phyloP scores from a whole-genome alignment of 2,797 vertebrate species.

The Cephalopachus bancanus region DNA sequence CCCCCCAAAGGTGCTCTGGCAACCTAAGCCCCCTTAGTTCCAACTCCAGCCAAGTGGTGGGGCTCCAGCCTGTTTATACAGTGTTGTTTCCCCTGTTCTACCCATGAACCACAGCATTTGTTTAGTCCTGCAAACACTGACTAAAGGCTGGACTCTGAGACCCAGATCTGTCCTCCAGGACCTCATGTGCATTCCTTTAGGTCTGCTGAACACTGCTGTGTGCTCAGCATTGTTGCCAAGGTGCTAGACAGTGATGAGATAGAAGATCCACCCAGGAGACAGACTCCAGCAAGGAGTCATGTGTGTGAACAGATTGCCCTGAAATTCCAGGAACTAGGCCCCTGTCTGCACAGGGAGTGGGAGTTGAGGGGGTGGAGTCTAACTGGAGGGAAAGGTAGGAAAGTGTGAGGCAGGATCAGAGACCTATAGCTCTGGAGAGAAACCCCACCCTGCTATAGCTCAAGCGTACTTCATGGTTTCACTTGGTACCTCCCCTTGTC shows the following conservation, averaged over 20 bases:
- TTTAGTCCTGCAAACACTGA: not conserved
- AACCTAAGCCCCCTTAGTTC: not conserved
- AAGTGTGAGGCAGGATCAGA: not conserved
- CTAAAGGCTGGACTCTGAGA: not conserved
- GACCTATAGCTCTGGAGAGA: not conserved
- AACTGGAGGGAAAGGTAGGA: not conserved
- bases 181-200: not conserved
- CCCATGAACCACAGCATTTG: not conserved
- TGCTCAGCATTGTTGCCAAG: not conserved
- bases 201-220: not conserved
- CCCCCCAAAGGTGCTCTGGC: not conserved
- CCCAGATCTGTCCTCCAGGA: not conserved
- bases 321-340: not conserved
- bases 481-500: not conserved
- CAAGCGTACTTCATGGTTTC: accelerated
- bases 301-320: not conserved
- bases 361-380: not conserved
- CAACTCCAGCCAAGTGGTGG: not conserved
- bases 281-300: not conserved
- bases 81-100: not conserved
- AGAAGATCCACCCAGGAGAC: not conserved
- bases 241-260: not conserved
- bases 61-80: not conserved
- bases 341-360: not conserved
- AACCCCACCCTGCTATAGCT: not conserved